These are phyloP conservation scores for Desmodus rotundus DNA, from an alignment of 2,113 vertebrate species.

Conservation along the genomic window DNA sequence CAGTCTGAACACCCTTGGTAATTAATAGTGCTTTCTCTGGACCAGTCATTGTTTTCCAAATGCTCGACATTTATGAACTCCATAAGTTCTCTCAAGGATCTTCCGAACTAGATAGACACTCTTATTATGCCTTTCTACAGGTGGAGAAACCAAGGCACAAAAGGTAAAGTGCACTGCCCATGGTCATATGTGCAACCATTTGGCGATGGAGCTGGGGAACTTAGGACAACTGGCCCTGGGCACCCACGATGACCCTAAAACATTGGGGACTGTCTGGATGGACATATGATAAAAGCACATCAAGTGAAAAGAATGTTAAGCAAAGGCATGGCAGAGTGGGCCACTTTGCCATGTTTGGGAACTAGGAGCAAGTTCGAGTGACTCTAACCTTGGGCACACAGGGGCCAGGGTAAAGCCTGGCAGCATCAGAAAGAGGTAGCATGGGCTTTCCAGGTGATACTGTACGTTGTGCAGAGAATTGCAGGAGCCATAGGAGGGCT, in stretches of 20 bases:
- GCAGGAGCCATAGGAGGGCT: rapidly evolving
- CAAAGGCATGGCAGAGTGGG: neutral
- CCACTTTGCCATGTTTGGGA: neutral
- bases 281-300: neutral
- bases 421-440: neutral
- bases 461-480: neutral
- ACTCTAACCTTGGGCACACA: too few species aligned
- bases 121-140: neutral
- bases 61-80: neutral
- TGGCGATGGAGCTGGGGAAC: neutral
- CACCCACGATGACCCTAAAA: neutral
- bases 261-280: neutral
- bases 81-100: neutral
- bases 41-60: neutral
- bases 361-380: neutral
- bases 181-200: neutral
- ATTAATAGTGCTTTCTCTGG: rapidly evolving
- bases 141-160: neutral
- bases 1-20: rapidly evolving
- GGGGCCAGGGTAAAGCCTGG: too few species aligned
- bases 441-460: neutral
- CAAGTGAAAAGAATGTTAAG: neutral
- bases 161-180: neutral
- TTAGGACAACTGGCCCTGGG: neutral
- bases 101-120: neutral